Conservation (phyloP, 1,140 invertebrate species). For the Procambarus virginalis region DNA sequence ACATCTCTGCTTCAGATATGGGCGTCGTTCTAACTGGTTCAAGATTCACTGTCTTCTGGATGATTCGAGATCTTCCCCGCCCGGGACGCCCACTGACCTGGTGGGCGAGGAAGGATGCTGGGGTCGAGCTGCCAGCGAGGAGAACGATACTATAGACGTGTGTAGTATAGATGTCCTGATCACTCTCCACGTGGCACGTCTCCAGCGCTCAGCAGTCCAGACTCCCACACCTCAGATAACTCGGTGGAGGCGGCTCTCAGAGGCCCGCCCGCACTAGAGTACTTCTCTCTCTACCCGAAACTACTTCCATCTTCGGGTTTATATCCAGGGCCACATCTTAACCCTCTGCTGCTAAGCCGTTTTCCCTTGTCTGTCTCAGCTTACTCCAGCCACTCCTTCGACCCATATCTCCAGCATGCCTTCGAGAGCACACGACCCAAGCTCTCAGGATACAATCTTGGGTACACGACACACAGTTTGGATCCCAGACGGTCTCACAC, state of each 20-base stretch:
- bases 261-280: neutral
- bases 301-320: neutral
- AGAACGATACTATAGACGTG: neutral
- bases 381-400: neutral
- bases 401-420: neutral
- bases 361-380: neutral
- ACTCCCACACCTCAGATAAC: slow-evolving; percentile 26
- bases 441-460: neutral
- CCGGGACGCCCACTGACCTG: neutral
- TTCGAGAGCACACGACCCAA: neutral
- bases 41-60: slow-evolving; percentile 50
- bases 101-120: slow-evolving; percentile 1
- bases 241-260: slow-evolving; percentile 5
- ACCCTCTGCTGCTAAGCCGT: neutral
- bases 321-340: neutral
- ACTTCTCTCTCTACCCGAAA: slow-evolving; percentile 19
- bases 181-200: neutral
- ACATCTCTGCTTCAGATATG: slow-evolving; percentile 13
- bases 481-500: neutral
- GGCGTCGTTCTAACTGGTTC: slow-evolving; percentile 48
- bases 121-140: neutral
- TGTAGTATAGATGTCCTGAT: neutral
- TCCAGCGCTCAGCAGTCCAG: slow-evolving; percentile 18
- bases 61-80: neutral
- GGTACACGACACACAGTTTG: slow-evolving; percentile 7